Evolutionary conservation across 1,140 invertebrate species (phyloP), one percentile per base, ranked within the genome.

Genomic region (Achatina immaculata): DNA sequence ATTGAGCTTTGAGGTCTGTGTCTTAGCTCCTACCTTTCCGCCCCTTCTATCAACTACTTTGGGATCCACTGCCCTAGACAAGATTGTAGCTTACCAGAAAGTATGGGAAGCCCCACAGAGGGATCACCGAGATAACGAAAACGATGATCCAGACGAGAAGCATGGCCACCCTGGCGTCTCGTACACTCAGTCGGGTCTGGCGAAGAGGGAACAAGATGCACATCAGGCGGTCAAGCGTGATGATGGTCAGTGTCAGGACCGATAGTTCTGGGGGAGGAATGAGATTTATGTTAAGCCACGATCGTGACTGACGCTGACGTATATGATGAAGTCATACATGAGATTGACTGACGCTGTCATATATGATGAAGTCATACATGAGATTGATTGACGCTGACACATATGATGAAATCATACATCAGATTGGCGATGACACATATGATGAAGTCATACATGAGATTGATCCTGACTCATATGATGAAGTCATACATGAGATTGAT

Each of bases 171-270:
- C 88, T 84, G 1, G 92, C 93, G 65, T 91, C 86, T 40, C 87
- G 87, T 83, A 92, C 90, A 40, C 92, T 89, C 62, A 88, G 78
- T 80, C 85, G 83, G 90, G 91, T 86, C 36, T 89, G 79, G 81
- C 87, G 86, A 51, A 93, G 92, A 31, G 93, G 93, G 87, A 93
- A 93, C 77, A 93, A 92, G 55, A 94, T 93, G 38, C 91, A 92
- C 69, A 93, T 86, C 66, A 94, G 90, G n/a, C 93, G 87, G 83
- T 94, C 93, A 65, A 93, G 82, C 0, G 93, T 93, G 68, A 94
- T 93, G 1, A 93, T 92, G 55, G 93, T 93, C 2, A 95, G 90
- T 1, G 94, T 93, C 55, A 94, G 83, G 55, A 85, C 83, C 0
- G 83, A 84, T 66, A 83, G 71, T 62, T 84, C 81, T 62, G 55